Evolutionary conservation across 2,888 invertebrate species (phyloP).

Genomic region (Atethmia centrago): DNA sequence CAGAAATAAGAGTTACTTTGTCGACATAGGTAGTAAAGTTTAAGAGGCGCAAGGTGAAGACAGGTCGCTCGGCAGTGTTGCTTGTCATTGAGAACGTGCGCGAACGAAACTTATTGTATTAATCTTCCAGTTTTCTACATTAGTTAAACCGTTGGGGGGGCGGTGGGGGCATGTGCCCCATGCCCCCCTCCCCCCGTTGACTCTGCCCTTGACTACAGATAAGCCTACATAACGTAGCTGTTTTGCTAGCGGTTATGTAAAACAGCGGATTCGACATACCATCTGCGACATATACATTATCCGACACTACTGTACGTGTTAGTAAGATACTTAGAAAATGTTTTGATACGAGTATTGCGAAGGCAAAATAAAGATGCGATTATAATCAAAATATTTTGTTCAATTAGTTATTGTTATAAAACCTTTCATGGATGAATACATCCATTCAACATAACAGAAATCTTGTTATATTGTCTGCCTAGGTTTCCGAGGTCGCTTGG

Average conservation of each 20-base stretch:
- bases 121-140: too few species aligned
- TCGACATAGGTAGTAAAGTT: too few species aligned
- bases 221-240: too few species aligned
- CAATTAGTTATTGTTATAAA: constrained; percentile 13
- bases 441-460: constrained; percentile 9
- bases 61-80: not conserved
- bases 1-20: too few species aligned
- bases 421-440: constrained; percentile 1
- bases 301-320: not conserved
- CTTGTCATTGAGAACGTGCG: not conserved
- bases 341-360: not conserved
- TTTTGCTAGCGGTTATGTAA: too few species aligned
- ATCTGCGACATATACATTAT: not conserved
- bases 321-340: not conserved
- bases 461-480: not conserved
- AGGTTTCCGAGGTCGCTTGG: constrained; percentile 17
- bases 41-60: not conserved
- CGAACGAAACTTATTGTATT: not conserved
- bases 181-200: too few species aligned
- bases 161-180: too few species aligned
- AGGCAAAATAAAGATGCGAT: constrained; percentile 6
- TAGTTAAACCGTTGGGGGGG: too few species aligned
- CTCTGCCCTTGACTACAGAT: too few species aligned
- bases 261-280: too few species aligned
- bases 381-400: constrained; percentile 16